A percentile compares a stretch with the other conserved stretches of the same genome.
These are phyloP conservation scores for Pedetes capensis DNA, from an alignment of 2,113 vertebrate species.

Conservation along the genomic window DNA sequence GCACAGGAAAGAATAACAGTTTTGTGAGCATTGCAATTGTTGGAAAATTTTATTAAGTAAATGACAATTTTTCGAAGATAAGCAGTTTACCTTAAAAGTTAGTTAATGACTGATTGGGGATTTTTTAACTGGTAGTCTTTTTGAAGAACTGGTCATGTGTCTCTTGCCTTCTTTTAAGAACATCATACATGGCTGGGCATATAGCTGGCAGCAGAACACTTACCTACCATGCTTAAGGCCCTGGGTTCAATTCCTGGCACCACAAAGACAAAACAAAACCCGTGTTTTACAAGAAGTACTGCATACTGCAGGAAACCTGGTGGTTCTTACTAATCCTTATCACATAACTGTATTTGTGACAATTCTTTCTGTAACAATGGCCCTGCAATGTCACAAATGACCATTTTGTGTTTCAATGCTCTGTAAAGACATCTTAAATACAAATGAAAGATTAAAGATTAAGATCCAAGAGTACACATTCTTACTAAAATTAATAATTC, in stretches of 20 bases:
- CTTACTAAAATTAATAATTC: conserved; percentile 1
- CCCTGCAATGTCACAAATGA: not conserved
- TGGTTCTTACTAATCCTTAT: not conserved
- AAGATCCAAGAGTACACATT: not conserved
- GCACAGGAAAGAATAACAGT: not conserved
- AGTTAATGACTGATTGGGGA: not conserved
- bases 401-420: not conserved
- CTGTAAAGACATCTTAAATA: conserved; percentile 6
- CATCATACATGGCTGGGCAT: not conserved
- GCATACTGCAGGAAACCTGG: not conserved
- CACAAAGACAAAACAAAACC: not conserved
- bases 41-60: not conserved
- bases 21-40: not conserved
- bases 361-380: not conserved
- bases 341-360: not conserved
- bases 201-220: too few species aligned
- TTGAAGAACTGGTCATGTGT: not conserved
- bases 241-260: too few species aligned
- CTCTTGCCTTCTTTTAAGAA: not conserved
- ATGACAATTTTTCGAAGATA: not conserved
- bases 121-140: not conserved
- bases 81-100: not conserved
- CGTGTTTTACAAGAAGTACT: too few species aligned
- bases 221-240: not conserved
- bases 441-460: conserved; percentile 8